These are phyloP conservation scores for Neodiprion pinetum DNA, from an alignment of 1,140 invertebrate species.

Conservation along the genomic window DNA sequence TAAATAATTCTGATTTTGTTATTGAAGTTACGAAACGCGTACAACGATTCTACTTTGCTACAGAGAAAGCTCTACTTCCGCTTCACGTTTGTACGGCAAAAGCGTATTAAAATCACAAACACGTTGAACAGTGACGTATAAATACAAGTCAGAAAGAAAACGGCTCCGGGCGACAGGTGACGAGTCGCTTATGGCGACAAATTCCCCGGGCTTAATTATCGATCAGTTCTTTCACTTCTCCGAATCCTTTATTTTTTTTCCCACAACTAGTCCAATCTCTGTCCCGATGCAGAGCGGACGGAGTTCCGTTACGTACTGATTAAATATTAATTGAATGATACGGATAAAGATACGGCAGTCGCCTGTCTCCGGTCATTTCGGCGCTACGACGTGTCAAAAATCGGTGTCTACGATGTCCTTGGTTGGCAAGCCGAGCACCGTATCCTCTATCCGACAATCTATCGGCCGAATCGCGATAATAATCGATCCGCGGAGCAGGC, in stretches of 20 bases:
- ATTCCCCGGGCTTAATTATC: too few relatives aligned
- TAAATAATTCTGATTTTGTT: too few relatives aligned
- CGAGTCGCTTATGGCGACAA: too few relatives aligned
- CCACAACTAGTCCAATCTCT: not conserved
- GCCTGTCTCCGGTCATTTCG: conserved; percentile 1
- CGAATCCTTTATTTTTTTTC: not conserved
- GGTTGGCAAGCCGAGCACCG: conserved; percentile 15
- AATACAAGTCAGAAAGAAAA: too few relatives aligned
- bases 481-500: not conserved
- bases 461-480: not conserved
- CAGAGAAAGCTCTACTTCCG: too few relatives aligned
- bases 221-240: too few relatives aligned
- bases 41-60: too few relatives aligned
- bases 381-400: not conserved
- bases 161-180: too few relatives aligned
- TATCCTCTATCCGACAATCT: not conserved
- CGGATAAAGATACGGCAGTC: not conserved
- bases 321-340: conserved; percentile 10
- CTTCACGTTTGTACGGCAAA: too few relatives aligned
- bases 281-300: not conserved
- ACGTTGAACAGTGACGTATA: too few relatives aligned
- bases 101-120: too few relatives aligned
- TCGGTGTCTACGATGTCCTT: not conserved
- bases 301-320: not conserved
- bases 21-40: too few relatives aligned